Base-by-base conservation (phyloP, 2,113 vertebrate genomes). In the human (Homo sapiens) region DNA sequence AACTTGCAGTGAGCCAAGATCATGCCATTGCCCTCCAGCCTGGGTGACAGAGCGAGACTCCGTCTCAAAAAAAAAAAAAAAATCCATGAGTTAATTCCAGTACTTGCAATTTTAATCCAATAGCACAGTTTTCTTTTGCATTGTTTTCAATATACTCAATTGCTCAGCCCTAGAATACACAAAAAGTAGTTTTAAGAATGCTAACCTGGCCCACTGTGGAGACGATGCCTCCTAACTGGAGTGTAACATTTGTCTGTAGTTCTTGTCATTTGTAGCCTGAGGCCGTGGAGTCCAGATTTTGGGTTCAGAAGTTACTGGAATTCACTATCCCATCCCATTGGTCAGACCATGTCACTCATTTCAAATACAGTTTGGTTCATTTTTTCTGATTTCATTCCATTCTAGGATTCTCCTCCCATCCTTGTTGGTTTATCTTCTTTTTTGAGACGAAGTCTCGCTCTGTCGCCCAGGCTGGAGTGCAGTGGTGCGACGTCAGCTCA, bases 271-370 rank as follows among this genome's bases (percentile, higher is more conserved):
- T 64, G 6, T 32, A 8, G 40, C 50, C 64, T 50, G 22, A 61
- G 27, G 23, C 22, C 43, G 2, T 55, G 20, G 40, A 23, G 17
- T n/a, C 48, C 22, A 12, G 16, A 11, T 45, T 25, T n/a, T 23
- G 35, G 30, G 43, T 66, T 38, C 61, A 48, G 13, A 4, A 59
- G 6, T 25, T 17, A 18, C 7, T 0, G 0, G 57, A 12, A 10
- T 9, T 66, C 8, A 3, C 38, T 43, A 4, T 20, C 27, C 48
- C 43, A 9, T 0, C 0, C 52, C 16, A 27, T 45, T 38, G 7
- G 45, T 23, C 32, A 6, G 22, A 6, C 3, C 40, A 9, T 48
- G 2, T 25, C 10, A 40, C 66, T n/a, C 38, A 23, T 38, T 70
- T 52, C 8, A n/a, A 9, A 8, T 2, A 4, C 23, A 25, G 43